Base-by-base conservation (phyloP, 2,888 invertebrate species). In the Melieria crassipennis region DNA sequence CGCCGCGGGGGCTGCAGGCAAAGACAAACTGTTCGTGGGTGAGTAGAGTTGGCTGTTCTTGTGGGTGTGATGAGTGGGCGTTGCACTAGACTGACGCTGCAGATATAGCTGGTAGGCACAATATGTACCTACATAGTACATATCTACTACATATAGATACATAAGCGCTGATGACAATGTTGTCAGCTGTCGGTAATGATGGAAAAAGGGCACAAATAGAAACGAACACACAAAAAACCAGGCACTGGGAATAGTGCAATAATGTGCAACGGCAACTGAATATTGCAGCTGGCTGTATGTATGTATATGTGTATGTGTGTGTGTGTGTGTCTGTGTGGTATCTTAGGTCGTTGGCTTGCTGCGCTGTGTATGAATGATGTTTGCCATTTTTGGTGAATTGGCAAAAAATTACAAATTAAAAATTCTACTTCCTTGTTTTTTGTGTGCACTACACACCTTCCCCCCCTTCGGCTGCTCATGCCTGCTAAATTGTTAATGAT, bases 141-240 rank as follows among this genome's bases (percentile, higher is more conserved):
- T 10, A 52, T 52, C 64, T 7, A 43, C 64, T 5, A 64, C n/a
- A 64, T 4, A 13, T 30, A 30, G 30, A 30, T 30, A 30, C 30
- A 30, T 30, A 30, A 30, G 30, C 30, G 30, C 30, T 30, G 30
- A n/a, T 45, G 50, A 61, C 61, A 68, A 62, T 61, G 30, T 42
- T 46, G 55, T 9, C 68, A 68, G 55, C 68, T 52, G 61, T 61
- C 61, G 68, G 46, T 62, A 58, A 66, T 58, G 58, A 48, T 43
- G 58, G 30, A 30, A 30, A 30, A 30, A 30, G 30, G 30, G 30
- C 2, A 30, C 30, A 30, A 30, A 30, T 30, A 30, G 30, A 30
- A 30, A 30, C 13, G 9, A 60, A 6, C 1, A 47, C 1, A 13
- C 9, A 47, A 56, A 16, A 57, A 42, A 43, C 9, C 43, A 65